Base-by-base conservation (phyloP, 2,797 vertebrate species). In the Cygnus olor region DNA sequence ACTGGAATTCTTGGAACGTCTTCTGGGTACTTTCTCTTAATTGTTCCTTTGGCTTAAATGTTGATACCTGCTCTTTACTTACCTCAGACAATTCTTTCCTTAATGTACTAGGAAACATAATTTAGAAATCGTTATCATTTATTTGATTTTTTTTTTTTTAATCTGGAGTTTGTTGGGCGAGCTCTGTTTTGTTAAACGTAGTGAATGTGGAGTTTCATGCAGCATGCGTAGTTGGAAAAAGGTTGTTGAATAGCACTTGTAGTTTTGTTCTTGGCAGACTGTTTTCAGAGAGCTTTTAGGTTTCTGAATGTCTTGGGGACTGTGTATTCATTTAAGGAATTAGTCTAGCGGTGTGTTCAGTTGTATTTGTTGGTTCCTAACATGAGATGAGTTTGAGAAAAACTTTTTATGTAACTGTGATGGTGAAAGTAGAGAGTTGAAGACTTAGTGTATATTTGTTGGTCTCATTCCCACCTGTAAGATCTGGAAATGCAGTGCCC, bases 61-160 rank as follows among this genome's bases (percentile, higher is more conserved):
- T 71, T 92, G 27, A 81, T 80, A 20, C 34, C 28, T 89, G 57
- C 42, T 90, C 38, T 47, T 85, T 89, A 18, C 28, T 95, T 32
- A 53, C 20, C 17, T 22, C 44, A 45, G 53, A 25, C 32, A 4
- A 7, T 61, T 2, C 6, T 77, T 87, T 87, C 61, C 30, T 85
- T 28, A 30, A 0, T 25, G 44, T 85, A 14, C 24, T 70, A 49
- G 66, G 54, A 78, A 94, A 42, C 47, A 17, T 25, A 34, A 28
- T 74, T 72, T n/a, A 66, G 54, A 53, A 78, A 54, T 57, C 6
- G 8, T 49, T 73, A 6, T 0, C 5, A 38, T 28, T 87, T 45
- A 7, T 72, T 86, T 76, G 27, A 13, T 15, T 20, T 47, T 47
- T 11, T 7, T 8, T 61, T 38, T 86, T 78, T 44, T n/a, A 18